phyloP scores from a whole-genome alignment of 2,113 vertebrate genomes.

The Cavia aperea region DNA sequence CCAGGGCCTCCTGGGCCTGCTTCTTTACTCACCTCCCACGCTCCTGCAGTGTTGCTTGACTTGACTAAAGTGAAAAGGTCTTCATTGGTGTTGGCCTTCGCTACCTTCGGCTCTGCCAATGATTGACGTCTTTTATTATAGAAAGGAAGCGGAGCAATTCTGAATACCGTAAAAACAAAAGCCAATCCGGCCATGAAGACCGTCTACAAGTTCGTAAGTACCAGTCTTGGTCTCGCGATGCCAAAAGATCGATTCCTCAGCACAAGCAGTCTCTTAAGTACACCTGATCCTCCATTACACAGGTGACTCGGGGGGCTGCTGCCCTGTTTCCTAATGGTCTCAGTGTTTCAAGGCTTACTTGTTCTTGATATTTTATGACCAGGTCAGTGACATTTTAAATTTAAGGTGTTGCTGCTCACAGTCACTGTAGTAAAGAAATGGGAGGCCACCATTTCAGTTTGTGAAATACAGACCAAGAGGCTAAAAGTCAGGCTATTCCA shows the following conservation, averaged over 20 bases:
- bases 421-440: background rate
- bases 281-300: background rate
- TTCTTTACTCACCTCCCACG: conserved; percentile 49
- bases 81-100: conserved; percentile 64
- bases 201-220: conserved; percentile 98
- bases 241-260: conserved; percentile 47
- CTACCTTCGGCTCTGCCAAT: conserved; percentile 48
- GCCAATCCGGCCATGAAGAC: conserved; percentile 99
- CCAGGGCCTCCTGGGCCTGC: conserved; percentile 11
- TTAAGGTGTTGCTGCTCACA: background rate
- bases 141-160: conserved; percentile 98
- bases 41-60: conserved; percentile 54
- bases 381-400: background rate
- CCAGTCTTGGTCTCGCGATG: conserved; percentile 50
- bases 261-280: background rate
- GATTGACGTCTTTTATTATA: conserved; percentile 73
- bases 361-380: conserved; percentile 11
- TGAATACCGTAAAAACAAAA: conserved; percentile 96
- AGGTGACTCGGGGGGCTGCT: background rate
- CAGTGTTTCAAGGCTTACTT: background rate
- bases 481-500: background rate
- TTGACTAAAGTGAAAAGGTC: conserved; percentile 53
- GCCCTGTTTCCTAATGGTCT: background rate
- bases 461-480: background rate
- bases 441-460: background rate